Base-by-base conservation (phyloP, 1,140 invertebrate genomes). In the Venturia canescens region DNA sequence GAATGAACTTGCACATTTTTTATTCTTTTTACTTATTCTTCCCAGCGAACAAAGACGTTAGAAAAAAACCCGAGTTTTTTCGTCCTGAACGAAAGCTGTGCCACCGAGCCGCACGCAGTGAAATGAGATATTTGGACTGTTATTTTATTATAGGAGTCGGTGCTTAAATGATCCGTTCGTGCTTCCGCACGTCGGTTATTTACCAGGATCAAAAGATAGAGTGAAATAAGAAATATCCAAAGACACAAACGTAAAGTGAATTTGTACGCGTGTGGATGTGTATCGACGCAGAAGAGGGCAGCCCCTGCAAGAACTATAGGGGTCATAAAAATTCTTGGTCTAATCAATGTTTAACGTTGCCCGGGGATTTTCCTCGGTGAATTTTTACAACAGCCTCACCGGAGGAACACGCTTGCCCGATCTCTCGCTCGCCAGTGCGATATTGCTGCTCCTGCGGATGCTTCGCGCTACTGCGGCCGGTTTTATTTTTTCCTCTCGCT, bases 301-400 rank as follows among this genome's bases (percentile, higher is more conserved):
- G 60, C 71, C 50, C 63, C 50, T 38, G 50, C 31, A 23, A 69
- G 70, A 27, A 72, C 38, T 38, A 82, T 78, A 26, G 83, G 44
- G 16, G 84, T 82, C 85, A 87, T 89, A 89, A 89, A 89, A 89
- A 89, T 89, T 89, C 88, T 85, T 86, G 81, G 83, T 84, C 87
- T 85, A 86, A 88, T 89, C 87, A 87, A 86, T 88, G 85, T 86
- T 88, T 86, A 85, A 86, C 86, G 86, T 89, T 87, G 76, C 72
- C 78, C 85, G 80, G 80, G 83, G 26, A 13, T 63, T 75, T 84
- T 81, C 85, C 83, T 72, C 79, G 80, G 69, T 67, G 74, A 38
- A 77, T 76, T 85, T 88, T 88, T 89, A 88, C 82, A 85, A 82
- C 80, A 82, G 78, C 82, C 76, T 53, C 50, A 53, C 50, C 18